Base-by-base conservation (phyloP, 2,888 invertebrate genomes). In the Acleris emargana region DNA sequence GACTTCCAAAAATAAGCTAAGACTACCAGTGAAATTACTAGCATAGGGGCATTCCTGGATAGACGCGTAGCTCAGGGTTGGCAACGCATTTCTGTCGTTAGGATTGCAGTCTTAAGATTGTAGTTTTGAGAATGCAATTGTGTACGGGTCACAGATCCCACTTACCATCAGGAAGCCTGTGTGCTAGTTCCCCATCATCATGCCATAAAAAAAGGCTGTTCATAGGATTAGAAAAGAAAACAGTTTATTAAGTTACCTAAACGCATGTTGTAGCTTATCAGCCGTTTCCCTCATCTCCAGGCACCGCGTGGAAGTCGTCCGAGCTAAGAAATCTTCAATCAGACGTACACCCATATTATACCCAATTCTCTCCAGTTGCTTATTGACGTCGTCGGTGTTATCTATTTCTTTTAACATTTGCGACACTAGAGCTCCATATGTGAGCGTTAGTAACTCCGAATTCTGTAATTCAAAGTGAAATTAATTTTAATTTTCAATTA, bases 261-360 rank as follows among this genome's bases (percentile, higher is more conserved):
- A 95, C 2, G 94, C 95, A 69, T 95, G 96, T 80, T 97, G 97
- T 73, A 98, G 96, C 86, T 98, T 97, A 82, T 99, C 99, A 50
- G 99, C 99, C 0, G 99, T 99, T 81, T 99, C 99, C 77, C 98
- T 95, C 91, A 99, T 96, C 87, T 99, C 99, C 79, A 97, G 93
- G 84, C 99, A 99, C 51, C 99, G 94, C 0, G 96, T 96, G 3
- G 97, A 96, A 60, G 96, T 96, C 20, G 97, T 98, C 74, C 98
- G 95, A 0, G 99, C 98, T 11, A 99, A 92, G 79, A 98, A 99
- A 83, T 99, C 99, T 91, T 99, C 99, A 69, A 99, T 99, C 47
- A 99, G 90, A 52, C 99, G 94, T 60, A 99, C 96, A 13, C 99
- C 99, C 95, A 99, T 99, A 82, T 99, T 99, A 84, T 99, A 99